Evolutionary conservation across 2,113 vertebrate genomes (phyloP), one percentile per base, ranked within the genome.

Genomic region (Glaucidium brasilianum): DNA sequence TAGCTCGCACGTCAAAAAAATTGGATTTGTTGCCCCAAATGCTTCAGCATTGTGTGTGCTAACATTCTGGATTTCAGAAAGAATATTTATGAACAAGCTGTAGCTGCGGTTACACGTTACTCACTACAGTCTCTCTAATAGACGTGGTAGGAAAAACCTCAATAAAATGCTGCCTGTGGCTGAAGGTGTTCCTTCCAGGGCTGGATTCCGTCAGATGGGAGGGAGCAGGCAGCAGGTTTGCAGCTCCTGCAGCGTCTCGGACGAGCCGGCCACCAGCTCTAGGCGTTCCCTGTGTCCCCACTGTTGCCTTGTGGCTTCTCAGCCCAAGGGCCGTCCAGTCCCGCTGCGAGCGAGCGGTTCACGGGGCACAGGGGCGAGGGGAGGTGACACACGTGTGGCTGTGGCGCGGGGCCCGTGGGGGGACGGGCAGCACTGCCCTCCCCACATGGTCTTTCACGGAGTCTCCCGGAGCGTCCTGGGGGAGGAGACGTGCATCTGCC

Each of bases 381-480:
- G 75, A 37, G 30, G 4, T 29, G 78, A 7, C 56, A 8, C 18
- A 18, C 2, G 0, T 22, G 88, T 22, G 10, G 69, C 78, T 58
- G 29, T 27, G 56, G 15, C 0, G 0, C 4, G 9, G 52, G 68
- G 50, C 43, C 10, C 1, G 14, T 69, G 29, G 56, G 11, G 32
- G 66, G 64, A 2, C 0, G 2, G 39, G 41, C 5, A 11, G 18
- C 21, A 4, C 27, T 10, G 67, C 6, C 43, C 72, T 89, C 59
- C n/a, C 58, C 15, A 0, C 0, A 13, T 35, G 52, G 5, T 34
- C 60, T 92, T 39, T 15, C 3, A 0, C 10, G n/a, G 76, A 25
- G 5, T 32, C 17, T 81, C 30, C 64, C 35, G 77, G 16, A 32
- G 50, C 8, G 26, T 32, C 20, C 27, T 3, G 0, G 0, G n/a